Evolutionary conservation across 2,888 invertebrate genomes (phyloP).

Genomic region (Rugalucina vietnamica): DNA sequence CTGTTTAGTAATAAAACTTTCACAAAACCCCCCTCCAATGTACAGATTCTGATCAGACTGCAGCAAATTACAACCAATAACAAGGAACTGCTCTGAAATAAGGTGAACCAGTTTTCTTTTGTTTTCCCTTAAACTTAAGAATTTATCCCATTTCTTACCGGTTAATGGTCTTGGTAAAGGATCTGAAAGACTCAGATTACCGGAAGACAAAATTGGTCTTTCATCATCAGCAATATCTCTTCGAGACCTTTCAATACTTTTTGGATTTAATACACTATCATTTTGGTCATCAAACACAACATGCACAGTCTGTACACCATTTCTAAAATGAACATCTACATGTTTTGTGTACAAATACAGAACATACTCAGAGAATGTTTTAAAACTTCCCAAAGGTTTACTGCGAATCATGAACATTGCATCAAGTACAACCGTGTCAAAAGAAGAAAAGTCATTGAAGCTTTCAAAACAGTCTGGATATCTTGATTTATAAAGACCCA

Average conservation of each 20-base stretch:
- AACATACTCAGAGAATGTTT: conserved; percentile 13
- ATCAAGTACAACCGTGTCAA: background rate
- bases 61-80: background rate
- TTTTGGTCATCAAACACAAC: background rate
- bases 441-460: background rate
- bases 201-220: background rate
- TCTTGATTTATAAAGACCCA: background rate
- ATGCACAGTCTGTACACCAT: background rate
- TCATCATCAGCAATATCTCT: background rate
- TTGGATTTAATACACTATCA: background rate
- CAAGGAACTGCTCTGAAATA: conserved; percentile 1
- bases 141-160: background rate
- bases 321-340: background rate
- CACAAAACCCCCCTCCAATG: background rate
- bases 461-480: background rate
- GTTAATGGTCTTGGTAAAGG: background rate
- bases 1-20: background rate
- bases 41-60: background rate
- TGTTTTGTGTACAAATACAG: background rate
- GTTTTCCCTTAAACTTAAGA: background rate
- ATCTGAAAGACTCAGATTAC: background rate
- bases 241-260: background rate
- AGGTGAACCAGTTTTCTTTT: conserved; percentile 2
- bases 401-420: conserved; percentile 1
- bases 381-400: background rate